Evolutionary conservation across 2,888 invertebrate genomes (phyloP).

Genomic region (Nephrotoma flavescens): DNA sequence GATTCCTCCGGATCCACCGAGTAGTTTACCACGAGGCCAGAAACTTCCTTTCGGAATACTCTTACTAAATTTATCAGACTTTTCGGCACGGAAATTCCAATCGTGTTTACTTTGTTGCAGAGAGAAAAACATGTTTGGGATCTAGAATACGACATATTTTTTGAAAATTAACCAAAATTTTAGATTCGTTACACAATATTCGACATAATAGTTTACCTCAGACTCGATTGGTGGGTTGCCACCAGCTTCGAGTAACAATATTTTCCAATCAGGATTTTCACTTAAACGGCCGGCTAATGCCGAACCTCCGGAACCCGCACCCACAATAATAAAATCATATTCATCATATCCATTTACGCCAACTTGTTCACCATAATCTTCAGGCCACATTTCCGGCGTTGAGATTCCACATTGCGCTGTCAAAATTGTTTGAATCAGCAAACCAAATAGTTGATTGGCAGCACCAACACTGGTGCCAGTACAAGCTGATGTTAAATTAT

Average conservation of each 20-base stretch:
- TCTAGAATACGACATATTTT: constrained; percentile 13
- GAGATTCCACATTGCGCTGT: constrained; percentile 42
- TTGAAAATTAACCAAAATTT: not conserved
- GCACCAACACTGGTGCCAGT: constrained; percentile 18
- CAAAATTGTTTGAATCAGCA: constrained; percentile 41
- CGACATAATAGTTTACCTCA: constrained; percentile 17
- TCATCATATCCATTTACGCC: constrained; percentile 15
- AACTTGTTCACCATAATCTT: constrained; percentile 26
- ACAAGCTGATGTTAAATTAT: constrained; percentile 15
- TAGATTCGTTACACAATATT: not conserved
- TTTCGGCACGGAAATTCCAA: constrained; percentile 35
- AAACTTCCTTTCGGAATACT: constrained; percentile 25
- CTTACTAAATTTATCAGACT: constrained; percentile 27
- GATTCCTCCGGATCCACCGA: constrained; percentile 49
- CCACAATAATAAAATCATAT: constrained; percentile 34
- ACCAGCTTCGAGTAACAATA: constrained; percentile 36
- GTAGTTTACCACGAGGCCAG: constrained; percentile 43
- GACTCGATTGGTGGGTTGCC: constrained; percentile 33
- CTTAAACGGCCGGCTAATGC: constrained; percentile 35
- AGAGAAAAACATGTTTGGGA: constrained; percentile 13
- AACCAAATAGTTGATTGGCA: constrained; percentile 34
- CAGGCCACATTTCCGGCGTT: constrained; percentile 38
- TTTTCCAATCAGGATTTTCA: constrained; percentile 30
- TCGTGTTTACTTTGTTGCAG: constrained; percentile 16
- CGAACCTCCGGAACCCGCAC: constrained; percentile 35